Evolutionary conservation across 2,888 invertebrate genomes (phyloP), one percentile per base, ranked within the genome.

Genomic region (Andrena praecox): DNA sequence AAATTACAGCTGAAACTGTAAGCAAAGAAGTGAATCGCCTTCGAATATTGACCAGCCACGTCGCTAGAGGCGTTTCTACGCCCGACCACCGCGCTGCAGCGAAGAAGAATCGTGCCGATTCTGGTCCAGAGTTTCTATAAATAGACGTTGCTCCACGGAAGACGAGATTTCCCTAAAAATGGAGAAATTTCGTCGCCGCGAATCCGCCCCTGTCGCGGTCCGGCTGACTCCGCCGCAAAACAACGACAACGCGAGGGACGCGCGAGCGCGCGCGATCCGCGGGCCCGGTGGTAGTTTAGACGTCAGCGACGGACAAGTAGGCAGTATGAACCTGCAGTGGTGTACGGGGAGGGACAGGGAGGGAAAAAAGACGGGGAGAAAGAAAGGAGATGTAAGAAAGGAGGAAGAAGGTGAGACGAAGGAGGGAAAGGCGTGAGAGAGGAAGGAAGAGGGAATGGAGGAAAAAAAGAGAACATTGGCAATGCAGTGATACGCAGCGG

Each of bases 401-500:
- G 60, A 50, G 60, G 59, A 72, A 59, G n/a, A 31, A 73, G 63
- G 60, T 77, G 27, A 63, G 20, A 12, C 8, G 48, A 56, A 31
- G 56, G 16, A 35, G 31, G 27, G 12, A 33, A 33, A 24, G 27
- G 16, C 52, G 20, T 20, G 29, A 16, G 20, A 6, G 16, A 16
- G 60, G 29, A 16, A 31, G 33, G 35, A 48, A 33, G 48, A 10
- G 20, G 50, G 20, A 54, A 62, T 5, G 42, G 42, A 27, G 50
- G 35, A 64, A 69, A 66, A 78, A 85, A 84, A 78, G 69, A 77
- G 73, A 87, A 78, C 83, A 89, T 87, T 89, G 89, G 87, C 84
- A 87, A 90, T 89, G 89, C 91, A 89, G 89, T 82, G 88, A 90
- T 90, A 89, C 84, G 88, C 86, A 87, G 82, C 80, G 80, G 80